phyloP scores from a whole-genome alignment of 2,888 invertebrate genomes.

The Dicyrtomina minuta region DNA sequence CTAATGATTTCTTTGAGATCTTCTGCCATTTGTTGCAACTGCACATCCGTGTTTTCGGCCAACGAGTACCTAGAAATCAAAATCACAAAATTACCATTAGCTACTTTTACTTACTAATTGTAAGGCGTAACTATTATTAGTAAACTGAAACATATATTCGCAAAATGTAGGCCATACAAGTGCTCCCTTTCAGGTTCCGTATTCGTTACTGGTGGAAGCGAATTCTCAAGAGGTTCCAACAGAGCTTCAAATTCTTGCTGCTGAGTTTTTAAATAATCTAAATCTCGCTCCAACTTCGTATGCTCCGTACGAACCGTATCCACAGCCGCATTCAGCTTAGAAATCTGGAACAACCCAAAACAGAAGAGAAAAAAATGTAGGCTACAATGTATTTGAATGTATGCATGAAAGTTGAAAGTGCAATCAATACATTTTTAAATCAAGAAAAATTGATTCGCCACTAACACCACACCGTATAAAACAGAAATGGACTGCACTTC shows the following conservation, averaged over 20 bases:
- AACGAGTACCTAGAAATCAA: conserved; percentile 68
- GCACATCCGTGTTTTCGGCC: conserved; percentile 87
- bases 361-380: background rate
- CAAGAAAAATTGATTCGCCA: background rate
- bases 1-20: conserved; percentile 94
- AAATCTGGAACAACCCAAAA: conserved; percentile 63
- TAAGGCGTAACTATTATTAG: background rate
- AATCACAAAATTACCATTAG: background rate
- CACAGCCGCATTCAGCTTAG: conserved; percentile 81
- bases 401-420: background rate
- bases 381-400: background rate
- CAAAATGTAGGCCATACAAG: too few relatives aligned
- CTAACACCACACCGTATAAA: too few relatives aligned
- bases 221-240: conserved; percentile 73
- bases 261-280: conserved; percentile 89
- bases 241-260: conserved; percentile 89
- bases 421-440: background rate
- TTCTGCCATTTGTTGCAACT: conserved; percentile 90
- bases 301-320: conserved; percentile 86
- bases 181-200: conserved; percentile 87
- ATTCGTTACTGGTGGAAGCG: conserved; percentile 55
- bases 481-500: too few relatives aligned
- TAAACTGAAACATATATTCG: conserved; percentile 2
- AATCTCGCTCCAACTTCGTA: conserved; percentile 82
- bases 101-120: background rate